These are phyloP conservation scores for Physella acuta DNA, from an alignment of 1,140 invertebrate species.

Conservation along the genomic window DNA sequence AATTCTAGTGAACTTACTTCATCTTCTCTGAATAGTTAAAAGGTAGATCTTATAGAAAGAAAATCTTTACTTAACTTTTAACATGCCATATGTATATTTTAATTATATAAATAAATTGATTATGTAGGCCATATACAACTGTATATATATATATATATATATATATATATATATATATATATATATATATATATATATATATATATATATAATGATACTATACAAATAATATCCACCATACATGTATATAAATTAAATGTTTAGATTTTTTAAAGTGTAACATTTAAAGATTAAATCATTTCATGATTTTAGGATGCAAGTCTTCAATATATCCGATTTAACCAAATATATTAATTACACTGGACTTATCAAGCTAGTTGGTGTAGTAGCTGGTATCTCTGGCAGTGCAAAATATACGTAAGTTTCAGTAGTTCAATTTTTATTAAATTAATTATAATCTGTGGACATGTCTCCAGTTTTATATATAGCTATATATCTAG, in stretches of 20 bases:
- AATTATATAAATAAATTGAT: not conserved
- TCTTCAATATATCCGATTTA: slow-evolving; percentile 6
- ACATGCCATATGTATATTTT: not conserved
- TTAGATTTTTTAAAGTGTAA: not conserved
- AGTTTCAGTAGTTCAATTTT: not conserved
- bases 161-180: too few species aligned
- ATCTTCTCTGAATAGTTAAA: not conserved
- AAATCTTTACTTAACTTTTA: not conserved
- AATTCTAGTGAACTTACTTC: too few species aligned
- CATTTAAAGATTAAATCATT: not conserved
- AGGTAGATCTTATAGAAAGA: not conserved
- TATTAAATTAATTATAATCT: not conserved
- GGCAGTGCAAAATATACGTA: slow-evolving; percentile 19
- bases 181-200: too few species aligned
- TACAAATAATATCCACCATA: too few species aligned
- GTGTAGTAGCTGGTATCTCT: slow-evolving; percentile 10
- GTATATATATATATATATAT: too few species aligned
- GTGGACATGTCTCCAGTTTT: too few species aligned
- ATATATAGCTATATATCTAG: too few species aligned
- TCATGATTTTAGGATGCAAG: slow-evolving; percentile 7
- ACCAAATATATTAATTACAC: slow-evolving; percentile 11
- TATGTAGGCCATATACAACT: not conserved
- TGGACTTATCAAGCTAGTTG: slow-evolving; percentile 15
- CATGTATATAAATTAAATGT: not conserved
- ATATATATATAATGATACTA: too few species aligned